These are phyloP conservation scores for Nothoprocta perdicaria DNA, from an alignment of 2,113 vertebrate genomes.

Conservation along the genomic window DNA sequence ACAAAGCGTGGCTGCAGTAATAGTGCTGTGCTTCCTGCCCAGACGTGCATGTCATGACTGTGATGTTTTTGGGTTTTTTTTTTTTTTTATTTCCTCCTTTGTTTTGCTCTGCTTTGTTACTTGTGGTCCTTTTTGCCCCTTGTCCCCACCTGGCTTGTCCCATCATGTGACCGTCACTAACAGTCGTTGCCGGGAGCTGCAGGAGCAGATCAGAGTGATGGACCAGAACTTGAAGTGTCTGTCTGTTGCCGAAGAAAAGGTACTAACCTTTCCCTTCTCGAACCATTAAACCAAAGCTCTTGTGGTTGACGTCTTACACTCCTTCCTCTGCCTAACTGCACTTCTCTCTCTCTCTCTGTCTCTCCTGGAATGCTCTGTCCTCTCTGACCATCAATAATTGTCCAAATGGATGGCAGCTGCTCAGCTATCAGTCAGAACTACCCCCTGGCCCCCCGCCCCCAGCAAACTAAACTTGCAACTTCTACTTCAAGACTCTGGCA, in stretches of 20 bases:
- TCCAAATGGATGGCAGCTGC: not conserved
- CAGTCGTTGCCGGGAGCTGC: conserved; percentile 89
- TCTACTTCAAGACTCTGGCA: not conserved
- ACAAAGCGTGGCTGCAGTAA: conserved; percentile 43
- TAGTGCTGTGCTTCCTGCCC: conserved; percentile 28
- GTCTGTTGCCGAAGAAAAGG: conserved; percentile 92
- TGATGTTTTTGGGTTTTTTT: conserved; percentile 50
- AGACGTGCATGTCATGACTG: conserved; percentile 67
- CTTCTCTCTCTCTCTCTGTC: not conserved
- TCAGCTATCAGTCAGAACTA: not conserved
- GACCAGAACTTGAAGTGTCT: conserved; percentile 93
- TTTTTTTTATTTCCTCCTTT: not conserved
- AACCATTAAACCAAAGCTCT: conserved; percentile 40
- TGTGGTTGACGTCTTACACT: conserved; percentile 35
- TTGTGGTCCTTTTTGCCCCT: conserved; percentile 74
- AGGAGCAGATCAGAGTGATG: conserved; percentile 89
- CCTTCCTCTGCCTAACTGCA: not conserved
- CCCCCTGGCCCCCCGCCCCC: not conserved
- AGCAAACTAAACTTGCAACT: not conserved
- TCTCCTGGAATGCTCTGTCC: conserved; percentile 20
- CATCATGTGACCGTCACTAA: conserved; percentile 78
- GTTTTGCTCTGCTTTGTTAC: conserved; percentile 63
- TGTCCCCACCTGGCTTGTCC: conserved; percentile 73
- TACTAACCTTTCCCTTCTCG: conserved; percentile 77
- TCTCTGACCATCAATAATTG: not conserved